Evolutionary conservation across 1,140 invertebrate genomes (phyloP).

Genomic region (Drosophila kurseongensis): DNA sequence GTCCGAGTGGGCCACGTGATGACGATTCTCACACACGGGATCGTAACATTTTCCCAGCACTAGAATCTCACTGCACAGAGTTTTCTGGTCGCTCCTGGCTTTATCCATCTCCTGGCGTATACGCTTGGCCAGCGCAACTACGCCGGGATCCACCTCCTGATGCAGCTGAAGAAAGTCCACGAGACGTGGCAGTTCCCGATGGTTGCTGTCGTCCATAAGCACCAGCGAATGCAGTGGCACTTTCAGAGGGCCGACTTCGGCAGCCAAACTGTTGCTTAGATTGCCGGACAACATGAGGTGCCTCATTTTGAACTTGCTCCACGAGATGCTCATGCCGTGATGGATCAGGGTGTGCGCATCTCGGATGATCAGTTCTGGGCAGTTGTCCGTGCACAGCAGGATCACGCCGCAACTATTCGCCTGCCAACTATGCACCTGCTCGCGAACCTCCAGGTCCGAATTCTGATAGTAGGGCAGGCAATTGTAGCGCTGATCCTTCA

Average conservation of each 20-base stretch:
- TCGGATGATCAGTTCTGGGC: constrained; percentile 52
- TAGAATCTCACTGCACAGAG: constrained; percentile 37
- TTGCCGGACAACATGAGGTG: constrained; percentile 32
- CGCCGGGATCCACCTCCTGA: constrained; percentile 29
- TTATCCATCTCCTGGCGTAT: constrained; percentile 28
- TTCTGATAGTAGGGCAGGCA: constrained; percentile 58
- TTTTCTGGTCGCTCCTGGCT: neutral
- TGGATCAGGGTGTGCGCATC: constrained; percentile 55
- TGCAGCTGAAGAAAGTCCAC: constrained; percentile 52
- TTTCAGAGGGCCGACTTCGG: rapidly evolving
- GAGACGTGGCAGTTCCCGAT: constrained; percentile 52
- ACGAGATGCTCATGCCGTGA: constrained; percentile 44
- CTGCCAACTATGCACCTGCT: constrained; percentile 37
- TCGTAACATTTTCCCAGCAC: constrained; percentile 33
- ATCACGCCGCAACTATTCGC: constrained; percentile 9
- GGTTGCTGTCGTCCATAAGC: constrained; percentile 48
- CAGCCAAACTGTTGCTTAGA: constrained; percentile 19
- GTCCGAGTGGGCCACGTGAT: constrained; percentile 17
- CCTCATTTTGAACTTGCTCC: constrained; percentile 58
- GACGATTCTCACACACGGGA: constrained; percentile 36
- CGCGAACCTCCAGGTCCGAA: constrained; percentile 8
- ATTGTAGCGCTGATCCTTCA: constrained; percentile 7
- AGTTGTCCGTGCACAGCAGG: constrained; percentile 55
- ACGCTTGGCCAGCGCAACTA: constrained; percentile 15
- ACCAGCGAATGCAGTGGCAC: constrained; percentile 26